Evolutionary conservation across 1,140 invertebrate species (phyloP), one percentile per base, ranked within the genome.

Genomic region (Homalodisca vitripennis): DNA sequence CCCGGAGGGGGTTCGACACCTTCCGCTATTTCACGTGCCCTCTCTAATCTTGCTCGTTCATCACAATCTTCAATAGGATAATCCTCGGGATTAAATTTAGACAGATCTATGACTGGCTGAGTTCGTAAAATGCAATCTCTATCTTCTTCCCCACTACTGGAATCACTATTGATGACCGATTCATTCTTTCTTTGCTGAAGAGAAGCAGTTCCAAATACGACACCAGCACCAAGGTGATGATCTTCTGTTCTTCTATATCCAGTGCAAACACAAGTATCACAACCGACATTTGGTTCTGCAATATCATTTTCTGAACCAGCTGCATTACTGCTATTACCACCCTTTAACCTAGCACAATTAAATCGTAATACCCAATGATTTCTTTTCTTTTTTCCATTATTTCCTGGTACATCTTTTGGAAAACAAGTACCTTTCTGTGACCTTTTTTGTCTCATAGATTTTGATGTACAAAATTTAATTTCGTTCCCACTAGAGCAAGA

Each of bases 11-110:
- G 83, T 34, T 91, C 90, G 0, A 92, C 86, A 0, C 90, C 90
- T 78, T 90, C 87, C 70, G 87, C 88, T 78, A 92, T 92, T 81
- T 92, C 91, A 69, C 86, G 80, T 1, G 89, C 89, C 72, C 90
- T 79, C 75, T 90, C 86, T 55, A 85, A 79, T 66, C 88, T 82
- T 22, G 88, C 87, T 67, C 84, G 80, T 79, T 90, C 89, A 78
- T 92, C 90, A 74, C 87, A 88, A 78, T 92, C 89, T 73, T 88
- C 85, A 74, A 85, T 85, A 53, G 85, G 83, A 77, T 83, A 86
- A 75, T 86, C 84, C 66, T 84, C 84, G 17, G 84, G 82, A 76
- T 85, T 84, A 72, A 85, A 86, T 77, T 83, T 81, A 69, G 82
- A 81, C 51, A 86, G 78, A 76, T 87, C 84, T 68, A 87, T 84